Percentiles rank a stretch among this genome's conserved stretches.
phyloP scores from a whole-genome alignment of 2,888 invertebrate genomes.

The Ephialtes manifestator region DNA sequence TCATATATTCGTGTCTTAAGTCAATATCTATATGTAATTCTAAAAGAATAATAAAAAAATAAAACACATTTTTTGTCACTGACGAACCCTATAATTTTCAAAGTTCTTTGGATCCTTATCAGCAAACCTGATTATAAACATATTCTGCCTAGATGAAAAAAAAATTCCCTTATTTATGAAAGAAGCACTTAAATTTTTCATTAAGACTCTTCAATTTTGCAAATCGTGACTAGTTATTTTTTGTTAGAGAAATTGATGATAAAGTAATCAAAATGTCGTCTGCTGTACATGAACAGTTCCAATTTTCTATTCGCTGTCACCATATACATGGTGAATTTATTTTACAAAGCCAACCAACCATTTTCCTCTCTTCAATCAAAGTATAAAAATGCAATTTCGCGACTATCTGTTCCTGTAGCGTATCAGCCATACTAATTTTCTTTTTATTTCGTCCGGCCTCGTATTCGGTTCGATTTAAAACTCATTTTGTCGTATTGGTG shows the following conservation, averaged over 20 bases:
- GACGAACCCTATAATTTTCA: too few relatives aligned
- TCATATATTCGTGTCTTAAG: too few relatives aligned
- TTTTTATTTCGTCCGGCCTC: not conserved
- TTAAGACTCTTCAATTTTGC: too few relatives aligned
- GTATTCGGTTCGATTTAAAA: conserved; percentile 20
- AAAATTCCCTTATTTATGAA: too few relatives aligned
- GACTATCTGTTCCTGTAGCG: not conserved
- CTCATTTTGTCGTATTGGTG: conserved; percentile 6
- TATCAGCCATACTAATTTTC: conserved; percentile 6
- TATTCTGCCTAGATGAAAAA: too few relatives aligned
- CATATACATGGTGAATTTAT: not conserved
- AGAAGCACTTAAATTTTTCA: too few relatives aligned
- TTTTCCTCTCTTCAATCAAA: conserved; percentile 15
- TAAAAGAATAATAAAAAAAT: too few relatives aligned
- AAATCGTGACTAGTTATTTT: too few relatives aligned
- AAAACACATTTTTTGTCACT: too few relatives aligned
- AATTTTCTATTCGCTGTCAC: not conserved
- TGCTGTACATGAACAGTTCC: not conserved
- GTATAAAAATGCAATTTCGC: conserved; percentile 31
- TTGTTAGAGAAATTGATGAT: not conserved
- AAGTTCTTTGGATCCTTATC: too few relatives aligned
- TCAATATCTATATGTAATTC: too few relatives aligned
- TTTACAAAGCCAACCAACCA: not conserved
- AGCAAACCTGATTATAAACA: too few relatives aligned
- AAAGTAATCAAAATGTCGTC: not conserved